phyloP scores from a whole-genome alignment of 1,140 invertebrate genomes.

The Leptinotarsa lineolata region DNA sequence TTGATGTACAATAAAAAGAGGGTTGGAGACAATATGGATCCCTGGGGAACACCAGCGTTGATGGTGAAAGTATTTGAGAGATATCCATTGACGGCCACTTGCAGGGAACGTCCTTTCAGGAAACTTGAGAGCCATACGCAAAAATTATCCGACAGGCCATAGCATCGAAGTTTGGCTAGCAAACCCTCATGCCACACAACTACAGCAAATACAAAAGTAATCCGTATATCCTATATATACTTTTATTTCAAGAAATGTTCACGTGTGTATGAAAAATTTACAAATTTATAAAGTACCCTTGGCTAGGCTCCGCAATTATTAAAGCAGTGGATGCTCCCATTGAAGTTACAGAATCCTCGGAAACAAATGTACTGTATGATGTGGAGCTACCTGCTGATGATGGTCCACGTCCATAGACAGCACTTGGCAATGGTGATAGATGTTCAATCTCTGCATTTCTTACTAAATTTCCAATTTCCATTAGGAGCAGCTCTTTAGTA shows the following conservation, averaged over 20 bases:
- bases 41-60: no score
- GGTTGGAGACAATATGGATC: no score
- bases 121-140: no score
- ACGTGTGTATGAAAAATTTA: background rate
- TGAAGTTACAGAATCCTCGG: background rate
- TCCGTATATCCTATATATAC: background rate
- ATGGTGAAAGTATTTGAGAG: no score
- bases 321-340: background rate
- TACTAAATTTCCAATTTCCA: conserved; percentile 1
- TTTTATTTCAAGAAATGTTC: background rate
- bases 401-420: no score
- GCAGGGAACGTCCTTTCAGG: no score
- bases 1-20: no score
- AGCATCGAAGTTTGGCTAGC: no score
- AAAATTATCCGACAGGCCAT: conserved; percentile 3
- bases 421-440: background rate
- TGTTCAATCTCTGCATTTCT: background rate
- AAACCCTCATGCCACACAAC: no score
- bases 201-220: background rate
- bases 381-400: no score
- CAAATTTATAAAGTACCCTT: background rate
- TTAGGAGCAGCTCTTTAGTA: conserved; percentile 4
- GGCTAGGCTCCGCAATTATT: background rate
- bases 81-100: no score
- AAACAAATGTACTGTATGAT: background rate